Evolutionary conservation across 1,140 invertebrate species (phyloP).

Genomic region (Elymnias hypermnestra): DNA sequence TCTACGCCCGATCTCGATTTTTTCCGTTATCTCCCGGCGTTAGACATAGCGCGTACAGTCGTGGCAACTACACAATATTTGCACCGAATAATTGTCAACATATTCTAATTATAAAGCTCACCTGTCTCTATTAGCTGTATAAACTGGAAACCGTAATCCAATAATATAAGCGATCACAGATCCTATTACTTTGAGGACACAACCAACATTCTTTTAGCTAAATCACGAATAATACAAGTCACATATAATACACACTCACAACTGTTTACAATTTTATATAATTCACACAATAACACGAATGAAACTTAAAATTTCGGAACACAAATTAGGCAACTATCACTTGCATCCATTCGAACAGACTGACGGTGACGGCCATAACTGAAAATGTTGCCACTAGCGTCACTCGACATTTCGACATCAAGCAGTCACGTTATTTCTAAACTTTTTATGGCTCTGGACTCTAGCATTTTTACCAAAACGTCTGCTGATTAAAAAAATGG

Average conservation of each 20-base stretch:
- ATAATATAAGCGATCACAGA: constrained; percentile 59
- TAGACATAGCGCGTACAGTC: constrained; percentile 46
- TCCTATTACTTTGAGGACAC: constrained; percentile 66
- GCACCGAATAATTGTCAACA: constrained; percentile 20
- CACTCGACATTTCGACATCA: constrained; percentile 9
- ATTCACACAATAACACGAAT: constrained; percentile 51
- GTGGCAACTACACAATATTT: constrained; percentile 39
- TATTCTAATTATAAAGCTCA: constrained; percentile 33
- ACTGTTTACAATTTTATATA: constrained; percentile 36
- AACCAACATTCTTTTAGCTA: constrained; percentile 59
- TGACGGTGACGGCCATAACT: constrained; percentile 70
- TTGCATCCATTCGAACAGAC: constrained; percentile 52
- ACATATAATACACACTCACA: constrained; percentile 53
- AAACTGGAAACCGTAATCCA: constrained; percentile 70
- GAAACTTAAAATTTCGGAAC: constrained; percentile 56
- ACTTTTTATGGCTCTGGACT: no score
- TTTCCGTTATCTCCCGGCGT: constrained; percentile 64
- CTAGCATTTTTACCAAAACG: no score
- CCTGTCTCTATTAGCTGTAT: constrained; percentile 52
- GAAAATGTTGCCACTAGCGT: constrained; percentile 61
- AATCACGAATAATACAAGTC: constrained; percentile 49
- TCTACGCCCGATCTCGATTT: constrained; percentile 58
- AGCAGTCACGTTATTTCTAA: constrained; percentile 51
- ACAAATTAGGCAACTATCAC: constrained; percentile 51
- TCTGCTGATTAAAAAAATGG: no score